Base-by-base conservation (phyloP, 2,888 invertebrate genomes). In the Ypsolopha sequella region DNA sequence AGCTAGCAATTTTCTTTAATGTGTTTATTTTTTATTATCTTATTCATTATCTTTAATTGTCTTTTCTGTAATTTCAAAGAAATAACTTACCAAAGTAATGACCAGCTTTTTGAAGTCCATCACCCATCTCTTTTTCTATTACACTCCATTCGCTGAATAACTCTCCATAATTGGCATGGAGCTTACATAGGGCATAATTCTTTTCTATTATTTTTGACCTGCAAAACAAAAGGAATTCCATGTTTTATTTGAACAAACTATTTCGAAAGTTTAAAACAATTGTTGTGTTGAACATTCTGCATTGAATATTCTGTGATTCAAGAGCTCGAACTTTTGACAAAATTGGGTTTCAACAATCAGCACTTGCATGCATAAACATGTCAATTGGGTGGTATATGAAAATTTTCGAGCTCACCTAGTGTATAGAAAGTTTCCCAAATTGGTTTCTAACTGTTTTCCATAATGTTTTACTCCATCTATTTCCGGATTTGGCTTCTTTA, bases 81-180 rank as follows among this genome's bases (percentile, higher is more conserved):
- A 36, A 13, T 13, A 24, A 41, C 43, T 63, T 64, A 87, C 87
- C 90, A 59, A 90, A 86, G 65, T 90, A 90, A 71, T 91, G 90
- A 1, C 90, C 90, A 2, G 89, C 89, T 67, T 89, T 89, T 62
- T 93, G 94, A 50, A 95, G 66, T 0, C 92, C 92, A 66, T 95
- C 94, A 0, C 92, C 93, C 92, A 95, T 93, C 54, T 92, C 92
- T 60, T 91, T 92, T 66, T 95, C 95, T 50, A 93, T 90, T 36
- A 91, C 93, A 69, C 94, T 94, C 94, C 95, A 95, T 71, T 95
- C 95, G 61, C 93, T 93, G 66, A 94, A 94, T 52, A 95, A 88
- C 47, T 93, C 89, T 0, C 94, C 94, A 62, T 95, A 95, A 77
- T 93, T 93, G 0, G 91, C 91, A 67, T 95, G 95, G 41, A 95